Evolutionary conservation across 2,888 invertebrate species (phyloP).

Genomic region (Ditula angustiorana): DNA sequence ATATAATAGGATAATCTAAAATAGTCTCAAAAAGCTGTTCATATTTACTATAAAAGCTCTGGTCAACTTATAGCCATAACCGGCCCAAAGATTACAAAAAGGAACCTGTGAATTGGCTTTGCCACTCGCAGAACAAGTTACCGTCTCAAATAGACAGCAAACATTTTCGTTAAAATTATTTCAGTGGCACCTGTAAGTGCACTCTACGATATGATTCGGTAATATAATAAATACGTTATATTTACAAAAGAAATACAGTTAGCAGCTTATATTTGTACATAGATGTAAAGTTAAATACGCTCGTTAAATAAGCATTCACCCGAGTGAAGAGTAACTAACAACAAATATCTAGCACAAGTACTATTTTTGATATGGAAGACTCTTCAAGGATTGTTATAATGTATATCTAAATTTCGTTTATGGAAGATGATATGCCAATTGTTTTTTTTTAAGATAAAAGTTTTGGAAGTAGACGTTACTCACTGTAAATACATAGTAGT

Average conservation of each 20-base stretch:
- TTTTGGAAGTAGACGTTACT: constrained; percentile 78
- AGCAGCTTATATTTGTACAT: constrained; percentile 34
- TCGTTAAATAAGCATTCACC: constrained; percentile 61
- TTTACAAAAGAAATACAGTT: constrained; percentile 38
- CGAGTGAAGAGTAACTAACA: constrained; percentile 60
- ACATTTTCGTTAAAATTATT: constrained; percentile 8
- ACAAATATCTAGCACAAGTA: constrained; percentile 73
- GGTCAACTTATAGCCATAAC: neutral
- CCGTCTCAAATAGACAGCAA: constrained; percentile 7
- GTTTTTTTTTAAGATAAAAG: constrained; percentile 71
- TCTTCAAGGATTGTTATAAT: constrained; percentile 68
- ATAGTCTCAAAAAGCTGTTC: constrained; percentile 1
- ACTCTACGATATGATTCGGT: constrained; percentile 39
- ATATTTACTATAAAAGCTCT: constrained; percentile 9
- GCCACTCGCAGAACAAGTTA: constrained; percentile 26
- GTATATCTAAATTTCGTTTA: constrained; percentile 76
- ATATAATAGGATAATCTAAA: constrained; percentile 11
- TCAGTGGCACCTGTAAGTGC: constrained; percentile 33
- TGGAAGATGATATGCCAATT: constrained; percentile 86
- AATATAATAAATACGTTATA: constrained; percentile 38
- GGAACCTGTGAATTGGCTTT: constrained; percentile 35
- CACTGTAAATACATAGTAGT: constrained; percentile 78
- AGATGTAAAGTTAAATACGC: constrained; percentile 44
- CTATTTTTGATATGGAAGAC: constrained; percentile 86
- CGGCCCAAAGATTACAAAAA: constrained; percentile 8